Evolutionary conservation across 2,797 vertebrate species (phyloP).

Genomic region (Apogon talboti): DNA sequence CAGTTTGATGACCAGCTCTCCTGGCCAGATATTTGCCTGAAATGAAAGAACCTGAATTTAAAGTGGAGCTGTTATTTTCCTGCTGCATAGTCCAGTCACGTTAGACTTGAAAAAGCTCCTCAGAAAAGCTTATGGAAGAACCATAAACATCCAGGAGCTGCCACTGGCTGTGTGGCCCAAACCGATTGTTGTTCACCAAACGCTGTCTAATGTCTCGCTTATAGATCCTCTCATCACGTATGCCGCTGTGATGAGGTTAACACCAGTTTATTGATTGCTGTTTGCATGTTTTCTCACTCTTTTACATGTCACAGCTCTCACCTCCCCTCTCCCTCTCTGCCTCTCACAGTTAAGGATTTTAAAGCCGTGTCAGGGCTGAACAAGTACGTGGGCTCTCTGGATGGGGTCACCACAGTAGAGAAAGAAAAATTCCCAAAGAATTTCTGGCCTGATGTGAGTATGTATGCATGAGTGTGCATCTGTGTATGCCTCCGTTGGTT

Average conservation of each 20-base stretch:
- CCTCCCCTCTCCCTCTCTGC: constrained; percentile 15
- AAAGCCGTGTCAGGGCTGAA: constrained; percentile 77
- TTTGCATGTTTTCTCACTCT: constrained; percentile 86
- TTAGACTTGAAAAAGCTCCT: constrained; percentile 82
- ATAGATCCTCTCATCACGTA: constrained; percentile 83
- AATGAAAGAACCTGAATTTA: constrained; percentile 65
- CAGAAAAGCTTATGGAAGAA: constrained; percentile 84
- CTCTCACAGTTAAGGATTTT: constrained; percentile 81
- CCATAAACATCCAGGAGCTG: constrained; percentile 84
- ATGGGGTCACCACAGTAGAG: constrained; percentile 80
- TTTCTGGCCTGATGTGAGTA: constrained; percentile 88
- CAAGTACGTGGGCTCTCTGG: constrained; percentile 77
- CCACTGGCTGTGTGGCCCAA: constrained; percentile 66
- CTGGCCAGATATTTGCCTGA: constrained; percentile 50
- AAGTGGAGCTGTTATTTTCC: constrained; percentile 61
- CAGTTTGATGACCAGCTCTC: constrained; percentile 43
- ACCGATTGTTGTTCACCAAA: constrained; percentile 71
- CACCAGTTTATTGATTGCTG: constrained; percentile 87
- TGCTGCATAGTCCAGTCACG: constrained; percentile 82
- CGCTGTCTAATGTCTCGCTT: constrained; percentile 79
- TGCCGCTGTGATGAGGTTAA: constrained; percentile 81
- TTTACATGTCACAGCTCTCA: constrained; percentile 68
- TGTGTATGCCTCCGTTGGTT: constrained; percentile 24
- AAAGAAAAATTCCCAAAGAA: constrained; percentile 88
- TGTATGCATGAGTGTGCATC: constrained; percentile 42